Base-by-base conservation (phyloP, 2,797 vertebrate species). In the Meda fulgida region DNA sequence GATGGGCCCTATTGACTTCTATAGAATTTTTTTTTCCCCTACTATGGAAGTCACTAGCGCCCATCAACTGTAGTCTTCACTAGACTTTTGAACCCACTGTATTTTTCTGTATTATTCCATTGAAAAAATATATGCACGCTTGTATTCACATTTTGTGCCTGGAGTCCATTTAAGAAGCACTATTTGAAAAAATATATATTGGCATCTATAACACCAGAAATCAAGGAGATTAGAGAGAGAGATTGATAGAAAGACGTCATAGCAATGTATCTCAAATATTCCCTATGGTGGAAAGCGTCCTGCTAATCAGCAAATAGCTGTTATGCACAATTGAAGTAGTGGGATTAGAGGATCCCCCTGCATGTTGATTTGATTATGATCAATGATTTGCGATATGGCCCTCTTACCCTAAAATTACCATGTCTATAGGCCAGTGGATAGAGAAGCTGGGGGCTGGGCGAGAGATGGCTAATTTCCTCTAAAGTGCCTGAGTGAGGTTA, bases 381-480 rank as follows among this genome's bases (percentile, higher is more conserved):
- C 90, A 89, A 88, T 89, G 88, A 90, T 87, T 88, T 87, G 89
- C 31, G 83, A 89, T 90, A 87, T 89, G 83, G 83, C 82, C 88
- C 87, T 88, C 88, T 88, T 86, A 80, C 86, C 83, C 86, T 84
- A 84, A 88, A 89, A 91, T 91, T 90, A 91, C 65, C 90, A 91
- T 91, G 83, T 89, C 87, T 90, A 90, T 90, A 88, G 89, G 84
- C 53, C 80, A 78, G 71, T 80, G 79, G 84, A 82, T 46, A 36
- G 75, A 88, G 85, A 81, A 78, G 40, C 60, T 78, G 82, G 85
- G 85, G 87, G 82, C 63, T 69, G 81, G 85, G 70, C 73, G 46
- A 80, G 60, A 83, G 65, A 79, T 80, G 83, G 79, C 84, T 88
- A 87, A 89, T 90, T 90, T 90, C 86, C 89, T 89, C 85, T 89